Conservation (phyloP, 2,113 vertebrate genomes). For the Probosciger aterrimus region DNA sequence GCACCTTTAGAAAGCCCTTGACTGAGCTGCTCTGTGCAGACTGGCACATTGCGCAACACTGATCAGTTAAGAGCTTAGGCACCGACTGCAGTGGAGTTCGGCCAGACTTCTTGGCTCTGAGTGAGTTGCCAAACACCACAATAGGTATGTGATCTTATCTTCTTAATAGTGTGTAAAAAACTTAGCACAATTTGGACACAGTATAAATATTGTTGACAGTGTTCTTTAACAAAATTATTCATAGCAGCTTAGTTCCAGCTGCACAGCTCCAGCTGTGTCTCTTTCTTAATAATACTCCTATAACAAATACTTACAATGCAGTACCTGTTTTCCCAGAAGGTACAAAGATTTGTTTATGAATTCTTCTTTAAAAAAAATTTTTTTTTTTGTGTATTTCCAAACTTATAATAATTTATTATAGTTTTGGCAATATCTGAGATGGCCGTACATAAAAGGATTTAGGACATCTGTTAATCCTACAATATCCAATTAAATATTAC, state of each 20-base stretch:
- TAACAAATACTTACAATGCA: conserved; percentile 59
- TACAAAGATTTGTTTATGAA: conserved; percentile 30
- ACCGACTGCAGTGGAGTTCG: accelerated
- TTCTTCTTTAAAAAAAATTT: conserved; percentile 16
- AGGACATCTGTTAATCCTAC: conserved; percentile 30
- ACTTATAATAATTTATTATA: neutral
- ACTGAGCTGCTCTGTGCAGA: accelerated
- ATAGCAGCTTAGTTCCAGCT: conserved; percentile 13
- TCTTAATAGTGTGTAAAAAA: conserved; percentile 31
- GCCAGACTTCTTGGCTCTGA: conserved; percentile 46
- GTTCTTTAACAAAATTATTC: conserved; percentile 63
- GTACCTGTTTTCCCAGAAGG: conserved; percentile 1
- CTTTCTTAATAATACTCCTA: conserved; percentile 29
- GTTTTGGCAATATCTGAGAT: conserved; percentile 27
- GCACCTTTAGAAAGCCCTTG: neutral
- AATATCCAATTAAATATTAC: conserved; percentile 40
- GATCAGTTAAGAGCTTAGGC: neutral
- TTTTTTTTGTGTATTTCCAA: conserved; percentile 38
- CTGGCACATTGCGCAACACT: neutral
- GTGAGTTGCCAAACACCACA: neutral
- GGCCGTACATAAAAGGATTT: neutral
- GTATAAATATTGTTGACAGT: conserved; percentile 48
- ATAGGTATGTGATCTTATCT: conserved; percentile 56
- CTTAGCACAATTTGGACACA: neutral
- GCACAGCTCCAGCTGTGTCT: conserved; percentile 16